Evolutionary conservation across 2,888 invertebrate species (phyloP).

Genomic region (Griposia aprilina): DNA sequence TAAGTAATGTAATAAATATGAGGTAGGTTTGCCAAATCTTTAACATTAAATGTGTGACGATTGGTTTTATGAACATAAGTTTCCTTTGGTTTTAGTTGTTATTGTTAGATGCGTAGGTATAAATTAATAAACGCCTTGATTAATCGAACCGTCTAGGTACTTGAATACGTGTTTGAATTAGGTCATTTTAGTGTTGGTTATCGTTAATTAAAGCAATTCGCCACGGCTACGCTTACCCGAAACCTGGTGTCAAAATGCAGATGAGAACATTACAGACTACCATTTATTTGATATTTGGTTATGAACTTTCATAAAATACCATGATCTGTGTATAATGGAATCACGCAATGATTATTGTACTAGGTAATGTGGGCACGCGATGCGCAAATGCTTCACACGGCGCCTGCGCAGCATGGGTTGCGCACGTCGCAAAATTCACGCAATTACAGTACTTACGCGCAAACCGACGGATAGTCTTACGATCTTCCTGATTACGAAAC

Average conservation of each 20-base stretch:
- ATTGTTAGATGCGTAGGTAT: no score
- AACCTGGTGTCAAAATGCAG: constrained; percentile 63
- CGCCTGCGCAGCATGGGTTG: constrained; percentile 67
- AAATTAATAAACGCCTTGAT: background rate
- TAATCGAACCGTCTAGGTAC: background rate
- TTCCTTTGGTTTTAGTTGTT: background rate
- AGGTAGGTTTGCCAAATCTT: background rate
- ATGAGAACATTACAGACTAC: constrained; percentile 65
- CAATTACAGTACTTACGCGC: constrained; percentile 62
- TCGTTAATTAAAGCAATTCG: constrained; percentile 15
- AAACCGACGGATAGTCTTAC: constrained; percentile 25
- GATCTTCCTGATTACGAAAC: constrained; percentile 36
- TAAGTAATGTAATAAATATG: background rate
- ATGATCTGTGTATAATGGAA: constrained; percentile 72
- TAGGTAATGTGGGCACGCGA: constrained; percentile 67
- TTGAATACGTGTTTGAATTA: background rate
- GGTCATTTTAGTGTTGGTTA: background rate
- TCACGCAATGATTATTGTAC: constrained; percentile 67
- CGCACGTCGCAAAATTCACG: constrained; percentile 72
- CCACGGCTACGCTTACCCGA: constrained; percentile 66
- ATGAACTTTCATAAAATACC: constrained; percentile 81
- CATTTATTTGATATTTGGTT: constrained; percentile 60
- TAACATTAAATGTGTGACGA: no score
- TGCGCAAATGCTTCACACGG: constrained; percentile 72
- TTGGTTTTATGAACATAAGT: background rate